Conservation (phyloP, 2,113 vertebrate species). For the Camarhynchus parvulus region DNA sequence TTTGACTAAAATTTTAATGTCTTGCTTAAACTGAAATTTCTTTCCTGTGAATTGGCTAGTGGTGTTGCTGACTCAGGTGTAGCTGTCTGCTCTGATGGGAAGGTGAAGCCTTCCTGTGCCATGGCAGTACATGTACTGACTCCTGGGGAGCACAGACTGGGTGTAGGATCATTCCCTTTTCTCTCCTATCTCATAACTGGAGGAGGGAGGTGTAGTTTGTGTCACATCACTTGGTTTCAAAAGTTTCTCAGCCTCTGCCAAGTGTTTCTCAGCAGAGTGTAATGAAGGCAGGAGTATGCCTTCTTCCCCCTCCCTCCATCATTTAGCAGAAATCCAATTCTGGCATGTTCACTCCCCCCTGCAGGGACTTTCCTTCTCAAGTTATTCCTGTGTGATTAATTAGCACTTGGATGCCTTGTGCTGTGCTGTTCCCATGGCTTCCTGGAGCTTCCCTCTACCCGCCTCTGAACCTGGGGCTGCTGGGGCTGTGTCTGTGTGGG, state of each 20-base stretch:
- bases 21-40: background rate
- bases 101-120: background rate
- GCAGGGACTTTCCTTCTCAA: constrained; percentile 21
- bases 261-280: background rate
- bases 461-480: background rate
- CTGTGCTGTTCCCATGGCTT: background rate
- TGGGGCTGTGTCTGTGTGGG: fast-evolving
- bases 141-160: background rate
- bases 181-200: background rate
- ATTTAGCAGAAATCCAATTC: background rate
- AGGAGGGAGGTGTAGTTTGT: background rate
- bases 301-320: background rate
- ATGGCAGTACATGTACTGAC: background rate
- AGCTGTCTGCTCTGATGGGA: background rate
- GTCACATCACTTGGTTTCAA: background rate
- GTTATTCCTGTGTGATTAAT: background rate
- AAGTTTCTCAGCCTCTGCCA: background rate
- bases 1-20: background rate
- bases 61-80: background rate
- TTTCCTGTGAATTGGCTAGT: background rate
- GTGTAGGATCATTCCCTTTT: background rate
- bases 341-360: background rate
- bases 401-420: background rate
- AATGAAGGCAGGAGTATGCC: background rate
- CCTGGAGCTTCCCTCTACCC: background rate